Base-by-base conservation (phyloP, 2,888 invertebrate genomes). In the Drosophila tripunctata region DNA sequence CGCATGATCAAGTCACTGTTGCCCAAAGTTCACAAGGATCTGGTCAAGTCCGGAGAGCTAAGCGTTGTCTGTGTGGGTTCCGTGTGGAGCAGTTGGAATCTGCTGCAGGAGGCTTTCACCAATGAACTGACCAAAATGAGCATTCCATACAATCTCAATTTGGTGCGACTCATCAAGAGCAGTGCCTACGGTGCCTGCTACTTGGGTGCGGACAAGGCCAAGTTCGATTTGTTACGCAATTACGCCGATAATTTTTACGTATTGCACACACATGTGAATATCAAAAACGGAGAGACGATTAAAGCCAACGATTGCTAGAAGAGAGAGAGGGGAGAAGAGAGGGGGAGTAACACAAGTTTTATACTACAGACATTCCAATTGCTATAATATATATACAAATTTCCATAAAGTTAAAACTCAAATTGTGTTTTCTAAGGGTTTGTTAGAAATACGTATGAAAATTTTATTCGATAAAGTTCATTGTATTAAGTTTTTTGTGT, bases 11-110 rank as follows among this genome's bases (percentile, higher is more conserved):
- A 93, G 4, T 95, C 96, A 0, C 90, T 95, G 30, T 90, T 93
- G 22, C 92, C 93, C 1, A 93, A 94, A 80, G 94, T 95, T 8
- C 91, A 94, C 47, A 87, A 93, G 91, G 92, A 92, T 62, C 89
- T 92, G 15, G 87, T 91, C 0, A 70, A 82, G 21, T 81, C 84
- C 0, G 91, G 91, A 1, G 88, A 90, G 14, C 71, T 97, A 36
- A 93, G 94, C 45, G 93, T 99, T 0, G 94, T 98, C 0, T 98
- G 98, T 89, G 97, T 98, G 0, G 99, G 99, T 0, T 98, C 98
- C 0, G 98, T 99, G 1, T 99, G 97, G 96, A 94, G 96, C 68
- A 98, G 98, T 88, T 99, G 98, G 98, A 92, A 94, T 3, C 93
- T 95, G 21, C 89, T 99, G 66, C 93, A 94, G 84, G 92, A 94